phyloP scores from a whole-genome alignment of 1,140 invertebrate species.

The Hypothenemus hampei region DNA sequence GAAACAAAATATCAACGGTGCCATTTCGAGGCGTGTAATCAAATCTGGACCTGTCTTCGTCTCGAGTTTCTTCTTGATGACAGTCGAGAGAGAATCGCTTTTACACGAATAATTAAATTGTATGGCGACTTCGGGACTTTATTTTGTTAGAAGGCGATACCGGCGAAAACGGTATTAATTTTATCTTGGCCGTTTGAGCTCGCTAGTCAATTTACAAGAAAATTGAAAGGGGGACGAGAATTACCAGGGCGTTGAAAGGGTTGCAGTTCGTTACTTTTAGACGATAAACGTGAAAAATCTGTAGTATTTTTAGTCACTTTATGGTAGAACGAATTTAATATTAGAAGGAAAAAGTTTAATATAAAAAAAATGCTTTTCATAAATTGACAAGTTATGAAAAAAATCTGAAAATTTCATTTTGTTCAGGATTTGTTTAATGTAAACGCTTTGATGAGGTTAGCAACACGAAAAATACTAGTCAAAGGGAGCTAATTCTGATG shows the following conservation, averaged over 20 bases:
- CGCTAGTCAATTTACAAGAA: constrained; percentile 27
- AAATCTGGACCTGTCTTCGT: constrained; percentile 17
- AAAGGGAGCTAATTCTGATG: neutral
- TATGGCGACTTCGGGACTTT: constrained; percentile 25
- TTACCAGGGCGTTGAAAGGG: constrained; percentile 8
- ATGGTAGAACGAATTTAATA: neutral
- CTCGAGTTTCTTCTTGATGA: constrained; percentile 17
- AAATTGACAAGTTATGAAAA: neutral
- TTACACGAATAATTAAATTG: constrained; percentile 26
- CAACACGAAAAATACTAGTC: neutral
- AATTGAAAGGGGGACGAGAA: constrained; percentile 25
- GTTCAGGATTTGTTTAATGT: neutral
- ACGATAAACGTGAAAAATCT: too few species aligned
- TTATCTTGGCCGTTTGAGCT: constrained; percentile 19
- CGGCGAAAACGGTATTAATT: constrained; percentile 16
- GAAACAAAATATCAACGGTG: too few species aligned
- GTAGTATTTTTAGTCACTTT: too few species aligned
- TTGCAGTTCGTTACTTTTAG: too few species aligned
- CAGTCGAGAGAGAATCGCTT: constrained; percentile 19
- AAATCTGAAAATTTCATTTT: constrained; percentile 3
- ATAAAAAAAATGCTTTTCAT: neutral
- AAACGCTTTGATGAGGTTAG: neutral
- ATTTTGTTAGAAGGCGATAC: constrained; percentile 22
- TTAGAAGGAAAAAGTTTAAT: neutral
- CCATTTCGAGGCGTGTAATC: constrained; percentile 14